phyloP scores from a whole-genome alignment of 2,888 invertebrate species.

The Anagyrus pseudococci region DNA sequence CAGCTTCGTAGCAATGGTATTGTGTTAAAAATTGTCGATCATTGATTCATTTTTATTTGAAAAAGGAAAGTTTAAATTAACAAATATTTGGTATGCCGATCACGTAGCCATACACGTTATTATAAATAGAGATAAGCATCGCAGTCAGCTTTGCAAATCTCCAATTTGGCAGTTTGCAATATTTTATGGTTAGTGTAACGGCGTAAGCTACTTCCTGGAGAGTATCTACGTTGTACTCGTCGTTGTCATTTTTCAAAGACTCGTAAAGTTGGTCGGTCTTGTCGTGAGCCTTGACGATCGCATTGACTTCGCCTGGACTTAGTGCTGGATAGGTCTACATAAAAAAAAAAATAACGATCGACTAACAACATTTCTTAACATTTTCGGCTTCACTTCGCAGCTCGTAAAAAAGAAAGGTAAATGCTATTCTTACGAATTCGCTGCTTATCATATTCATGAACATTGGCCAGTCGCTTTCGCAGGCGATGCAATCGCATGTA shows the following conservation, averaged over 20 bases:
- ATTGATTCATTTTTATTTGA: too few species aligned
- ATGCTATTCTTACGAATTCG: constrained; percentile 15
- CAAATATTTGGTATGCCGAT: constrained; percentile 18
- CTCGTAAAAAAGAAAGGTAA: neutral
- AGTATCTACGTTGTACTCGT: neutral
- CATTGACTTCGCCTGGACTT: neutral
- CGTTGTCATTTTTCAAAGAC: constrained; percentile 3
- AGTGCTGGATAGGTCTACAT: constrained; percentile 3
- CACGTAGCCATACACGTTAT: constrained; percentile 24
- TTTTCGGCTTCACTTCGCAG: neutral
- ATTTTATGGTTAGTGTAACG: constrained; percentile 13
- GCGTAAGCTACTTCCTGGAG: constrained; percentile 24
- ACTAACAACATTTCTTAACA: neutral
- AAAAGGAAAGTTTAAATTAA: too few species aligned
- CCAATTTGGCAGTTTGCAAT: constrained; percentile 26
- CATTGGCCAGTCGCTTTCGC: constrained; percentile 26
- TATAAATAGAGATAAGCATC: constrained; percentile 8
- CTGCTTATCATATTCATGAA: constrained; percentile 3
- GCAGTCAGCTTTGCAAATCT: constrained; percentile 14
- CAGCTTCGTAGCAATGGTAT: too few species aligned
- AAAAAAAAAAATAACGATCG: neutral
- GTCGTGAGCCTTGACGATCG: neutral
- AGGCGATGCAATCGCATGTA: constrained; percentile 27
- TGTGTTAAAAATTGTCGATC: neutral
- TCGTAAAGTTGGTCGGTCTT: constrained; percentile 15